Conservation (phyloP, 2,888 invertebrate species). For the Lysandra bellargus region DNA sequence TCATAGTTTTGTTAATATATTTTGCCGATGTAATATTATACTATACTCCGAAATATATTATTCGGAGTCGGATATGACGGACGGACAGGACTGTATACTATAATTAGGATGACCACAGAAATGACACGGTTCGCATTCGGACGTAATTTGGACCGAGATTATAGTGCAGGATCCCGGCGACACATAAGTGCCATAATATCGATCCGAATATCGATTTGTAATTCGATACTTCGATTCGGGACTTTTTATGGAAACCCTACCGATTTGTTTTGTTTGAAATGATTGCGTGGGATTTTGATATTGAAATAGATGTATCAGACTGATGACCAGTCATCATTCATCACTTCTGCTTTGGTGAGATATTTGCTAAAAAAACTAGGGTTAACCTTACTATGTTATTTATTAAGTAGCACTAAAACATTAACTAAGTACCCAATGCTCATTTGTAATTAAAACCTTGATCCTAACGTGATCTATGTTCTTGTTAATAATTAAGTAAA, state of each 20-base stretch:
- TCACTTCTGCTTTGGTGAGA: no score
- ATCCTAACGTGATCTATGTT: no score
- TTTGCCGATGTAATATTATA: conserved; percentile 34
- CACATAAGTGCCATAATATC: conserved; percentile 52
- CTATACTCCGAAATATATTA: background rate
- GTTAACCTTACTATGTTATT: no score
- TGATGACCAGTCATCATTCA: background rate
- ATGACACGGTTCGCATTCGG: conserved; percentile 69
- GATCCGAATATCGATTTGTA: conserved; percentile 32
- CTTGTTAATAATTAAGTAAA: no score
- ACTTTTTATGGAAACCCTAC: background rate
- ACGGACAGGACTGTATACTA: conserved; percentile 51
- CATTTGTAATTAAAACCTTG: no score
- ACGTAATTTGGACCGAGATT: conserved; percentile 70
- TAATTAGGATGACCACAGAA: conserved; percentile 62
- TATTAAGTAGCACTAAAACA: no score
- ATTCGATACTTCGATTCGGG: background rate
- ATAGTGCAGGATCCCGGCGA: conserved; percentile 62
- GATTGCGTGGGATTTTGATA: conserved; percentile 1
- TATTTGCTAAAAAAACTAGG: no score
- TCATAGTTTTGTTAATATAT: conserved; percentile 22
- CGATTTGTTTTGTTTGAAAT: background rate
- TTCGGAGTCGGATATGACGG: conserved; percentile 49
- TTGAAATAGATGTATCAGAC: background rate
- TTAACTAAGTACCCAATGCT: no score